phyloP scores from a whole-genome alignment of 2,888 invertebrate genomes.

The Ornithoptera alexandrae region DNA sequence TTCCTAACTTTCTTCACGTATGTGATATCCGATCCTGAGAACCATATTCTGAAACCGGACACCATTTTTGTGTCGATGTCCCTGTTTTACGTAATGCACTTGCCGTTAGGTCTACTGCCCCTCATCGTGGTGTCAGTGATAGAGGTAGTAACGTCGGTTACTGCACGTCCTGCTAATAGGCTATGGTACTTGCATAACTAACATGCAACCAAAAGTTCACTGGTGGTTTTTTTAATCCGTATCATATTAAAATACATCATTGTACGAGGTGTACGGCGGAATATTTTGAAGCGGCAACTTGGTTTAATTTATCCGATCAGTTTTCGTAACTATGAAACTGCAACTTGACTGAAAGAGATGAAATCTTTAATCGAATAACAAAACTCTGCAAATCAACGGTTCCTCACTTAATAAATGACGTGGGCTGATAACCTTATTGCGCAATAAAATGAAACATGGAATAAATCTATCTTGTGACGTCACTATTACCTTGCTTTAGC shows the following conservation, averaged over 20 bases:
- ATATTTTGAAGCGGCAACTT: constrained; percentile 2
- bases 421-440: not conserved
- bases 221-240: constrained; percentile 37
- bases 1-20: constrained; percentile 91
- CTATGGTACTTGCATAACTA: constrained; percentile 55
- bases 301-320: not conserved
- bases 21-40: constrained; percentile 83
- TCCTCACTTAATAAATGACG: not conserved
- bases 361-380: not conserved
- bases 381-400: not conserved
- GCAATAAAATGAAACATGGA: not conserved
- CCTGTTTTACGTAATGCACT: constrained; percentile 91
- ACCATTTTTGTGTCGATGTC: constrained; percentile 93
- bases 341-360: constrained; percentile 12
- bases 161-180: constrained; percentile 41
- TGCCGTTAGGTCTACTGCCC: constrained; percentile 91
- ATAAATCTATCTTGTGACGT: not conserved
- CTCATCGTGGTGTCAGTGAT: constrained; percentile 86
- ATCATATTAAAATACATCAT: constrained; percentile 35
- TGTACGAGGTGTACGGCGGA: constrained; percentile 23
- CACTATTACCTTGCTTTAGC: not conserved
- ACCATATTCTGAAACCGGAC: constrained; percentile 87
- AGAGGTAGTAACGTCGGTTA: constrained; percentile 81
- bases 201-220: constrained; percentile 39
- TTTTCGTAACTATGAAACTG: constrained; percentile 28